Conservation (phyloP, 2,888 invertebrate species). For the Latheticus oryzae region DNA sequence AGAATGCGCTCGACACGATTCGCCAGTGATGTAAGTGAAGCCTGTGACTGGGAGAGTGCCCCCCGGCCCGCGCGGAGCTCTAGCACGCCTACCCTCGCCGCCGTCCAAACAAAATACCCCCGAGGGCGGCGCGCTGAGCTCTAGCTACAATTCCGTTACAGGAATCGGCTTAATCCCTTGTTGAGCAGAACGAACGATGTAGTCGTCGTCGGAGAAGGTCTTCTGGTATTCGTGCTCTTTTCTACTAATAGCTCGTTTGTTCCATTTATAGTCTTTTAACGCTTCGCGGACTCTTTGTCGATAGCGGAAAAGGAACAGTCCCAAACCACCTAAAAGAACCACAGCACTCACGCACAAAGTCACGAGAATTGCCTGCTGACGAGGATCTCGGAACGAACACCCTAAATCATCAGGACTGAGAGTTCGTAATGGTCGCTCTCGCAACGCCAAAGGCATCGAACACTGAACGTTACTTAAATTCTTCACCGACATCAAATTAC, state of each 20-base stretch:
- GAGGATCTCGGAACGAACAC: conserved; percentile 82
- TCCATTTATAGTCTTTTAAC: conserved; percentile 86
- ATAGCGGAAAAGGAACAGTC: conserved; percentile 81
- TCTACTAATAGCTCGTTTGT: conserved; percentile 76
- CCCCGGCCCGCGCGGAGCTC: conserved; percentile 66
- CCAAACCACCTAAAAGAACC: conserved; percentile 77
- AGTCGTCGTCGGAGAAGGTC: conserved; percentile 90
- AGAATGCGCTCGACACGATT: conserved; percentile 70
- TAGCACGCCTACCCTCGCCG: conserved; percentile 65
- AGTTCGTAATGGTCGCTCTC: conserved; percentile 75
- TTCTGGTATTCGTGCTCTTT: conserved; percentile 92
- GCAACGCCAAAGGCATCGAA: conserved; percentile 77
- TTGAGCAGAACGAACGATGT: conserved; percentile 76
- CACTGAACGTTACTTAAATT: conserved; percentile 79
- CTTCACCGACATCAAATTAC: conserved; percentile 75
- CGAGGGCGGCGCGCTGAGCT: conserved; percentile 88
- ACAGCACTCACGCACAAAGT: conserved; percentile 80
- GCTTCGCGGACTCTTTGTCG: conserved; percentile 84
- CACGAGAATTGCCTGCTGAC: conserved; percentile 83
- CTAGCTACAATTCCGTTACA: conserved; percentile 95
- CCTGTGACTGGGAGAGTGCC: conserved; percentile 79
- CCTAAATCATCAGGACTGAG: conserved; percentile 83
- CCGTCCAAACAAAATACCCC: conserved; percentile 79
- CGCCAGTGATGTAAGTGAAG: conserved; percentile 81
- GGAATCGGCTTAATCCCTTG: conserved; percentile 78